phyloP scores from a whole-genome alignment of 23 tunicate genomes.

The Clavelina lepadiformis region DNA sequence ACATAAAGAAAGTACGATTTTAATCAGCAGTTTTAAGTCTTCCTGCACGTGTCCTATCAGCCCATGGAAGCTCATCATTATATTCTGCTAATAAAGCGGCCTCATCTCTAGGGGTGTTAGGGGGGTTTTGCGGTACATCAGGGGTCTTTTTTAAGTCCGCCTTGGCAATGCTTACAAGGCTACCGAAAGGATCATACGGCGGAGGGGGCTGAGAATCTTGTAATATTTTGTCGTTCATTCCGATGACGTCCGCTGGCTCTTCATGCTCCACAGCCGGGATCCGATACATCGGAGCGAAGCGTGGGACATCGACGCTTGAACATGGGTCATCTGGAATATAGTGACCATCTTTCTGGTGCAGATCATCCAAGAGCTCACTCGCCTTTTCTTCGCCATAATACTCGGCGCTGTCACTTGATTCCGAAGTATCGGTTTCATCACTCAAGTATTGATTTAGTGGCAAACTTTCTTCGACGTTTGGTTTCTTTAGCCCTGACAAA shows the following conservation, averaged over 20 bases:
- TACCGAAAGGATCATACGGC: conserved; percentile 32
- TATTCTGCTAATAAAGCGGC: conserved; percentile 20
- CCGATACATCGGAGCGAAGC: background rate
- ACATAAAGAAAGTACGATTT: too few species aligned
- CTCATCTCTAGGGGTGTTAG: background rate
- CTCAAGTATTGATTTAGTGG: too few species aligned
- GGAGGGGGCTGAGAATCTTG: too few species aligned
- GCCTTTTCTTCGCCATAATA: conserved; percentile 27
- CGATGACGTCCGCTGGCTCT: background rate
- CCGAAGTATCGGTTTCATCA: conserved; percentile 9
- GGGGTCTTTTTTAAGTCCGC: conserved; percentile 27
- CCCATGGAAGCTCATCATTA: conserved; percentile 50
- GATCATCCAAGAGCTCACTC: background rate
- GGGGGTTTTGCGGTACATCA: background rate
- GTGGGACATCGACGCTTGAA: background rate
- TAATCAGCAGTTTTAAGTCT: too few species aligned
- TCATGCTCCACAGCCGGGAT: background rate
- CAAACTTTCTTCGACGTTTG: too few species aligned
- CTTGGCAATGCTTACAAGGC: conserved; percentile 39
- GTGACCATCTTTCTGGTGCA: background rate
- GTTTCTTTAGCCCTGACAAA: too few species aligned
- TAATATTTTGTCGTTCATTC: background rate
- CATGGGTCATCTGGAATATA: too few species aligned
- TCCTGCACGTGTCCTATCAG: conserved; percentile 39
- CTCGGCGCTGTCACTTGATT: conserved; percentile 34